phyloP scores from a whole-genome alignment of 2,888 invertebrate genomes.

The Pegoplata infirma region DNA sequence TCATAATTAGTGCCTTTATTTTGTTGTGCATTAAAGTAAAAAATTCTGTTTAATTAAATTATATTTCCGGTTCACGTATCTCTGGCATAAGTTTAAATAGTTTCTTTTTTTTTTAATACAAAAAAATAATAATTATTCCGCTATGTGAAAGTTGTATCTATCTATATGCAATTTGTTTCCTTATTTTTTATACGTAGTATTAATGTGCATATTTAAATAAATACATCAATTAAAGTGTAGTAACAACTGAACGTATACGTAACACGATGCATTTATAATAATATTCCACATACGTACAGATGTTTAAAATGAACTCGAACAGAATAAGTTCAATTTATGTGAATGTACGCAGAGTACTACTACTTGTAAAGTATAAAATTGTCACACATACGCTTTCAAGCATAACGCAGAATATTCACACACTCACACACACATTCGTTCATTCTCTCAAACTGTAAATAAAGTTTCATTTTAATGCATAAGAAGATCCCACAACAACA shows the following conservation, averaged over 20 bases:
- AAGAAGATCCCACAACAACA: constrained; percentile 28
- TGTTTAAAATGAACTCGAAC: not conserved
- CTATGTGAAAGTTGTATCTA: not conserved
- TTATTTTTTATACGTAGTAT: too few relatives aligned
- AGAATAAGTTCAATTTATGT: not conserved
- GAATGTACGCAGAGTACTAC: too few relatives aligned
- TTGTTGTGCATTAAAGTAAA: too few relatives aligned
- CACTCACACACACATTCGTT: not conserved
- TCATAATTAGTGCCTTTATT: too few relatives aligned
- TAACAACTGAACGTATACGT: not conserved
- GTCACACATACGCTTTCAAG: not conserved
- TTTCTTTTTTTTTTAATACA: too few relatives aligned
- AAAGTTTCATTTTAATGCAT: constrained; percentile 50
- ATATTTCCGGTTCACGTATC: not conserved
- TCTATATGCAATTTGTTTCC: not conserved
- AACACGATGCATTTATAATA: not conserved
- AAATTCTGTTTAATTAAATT: not conserved
- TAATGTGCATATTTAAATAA: not conserved
- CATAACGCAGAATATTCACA: not conserved
- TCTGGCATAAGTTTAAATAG: not conserved
- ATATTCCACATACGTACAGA: not conserved
- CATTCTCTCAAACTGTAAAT: constrained; percentile 34
- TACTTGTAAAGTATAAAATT: too few relatives aligned
- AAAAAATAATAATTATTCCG: not conserved
- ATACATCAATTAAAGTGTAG: not conserved